Percentiles rank a stretch among this genome's conserved stretches.
These are phyloP conservation scores for Helicoverpa armigera DNA, from an alignment of 1,140 invertebrate species.

Conservation along the genomic window DNA sequence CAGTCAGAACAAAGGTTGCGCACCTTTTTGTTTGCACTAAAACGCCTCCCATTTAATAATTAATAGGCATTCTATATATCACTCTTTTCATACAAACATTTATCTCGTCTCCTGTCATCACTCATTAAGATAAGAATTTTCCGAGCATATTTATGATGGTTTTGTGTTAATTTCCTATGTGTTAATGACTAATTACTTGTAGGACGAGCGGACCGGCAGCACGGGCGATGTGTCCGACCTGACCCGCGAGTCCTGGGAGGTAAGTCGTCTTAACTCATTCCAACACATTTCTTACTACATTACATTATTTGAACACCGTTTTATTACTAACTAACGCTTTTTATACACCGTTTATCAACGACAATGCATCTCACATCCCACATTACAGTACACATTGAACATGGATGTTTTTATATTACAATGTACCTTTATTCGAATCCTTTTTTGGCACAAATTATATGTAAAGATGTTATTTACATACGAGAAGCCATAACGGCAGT, in stretches of 20 bases:
- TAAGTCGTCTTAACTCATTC: slow-evolving; percentile 85
- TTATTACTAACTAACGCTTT: slow-evolving; percentile 59
- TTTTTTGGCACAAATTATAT: slow-evolving; percentile 53
- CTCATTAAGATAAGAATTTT: slow-evolving; percentile 64
- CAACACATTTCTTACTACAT: slow-evolving; percentile 36
- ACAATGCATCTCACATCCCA: slow-evolving; percentile 65
- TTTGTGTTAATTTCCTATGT: slow-evolving; percentile 10
- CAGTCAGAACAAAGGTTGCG: too few relatives aligned
- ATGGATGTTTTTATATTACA: slow-evolving; percentile 58
- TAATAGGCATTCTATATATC: slow-evolving; percentile 20
- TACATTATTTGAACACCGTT: slow-evolving; percentile 45
- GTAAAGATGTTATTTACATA: slow-evolving; percentile 35
- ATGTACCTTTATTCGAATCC: slow-evolving; percentile 5
- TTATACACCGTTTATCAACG: slow-evolving; percentile 51
- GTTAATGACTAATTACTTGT: slow-evolving; percentile 29
- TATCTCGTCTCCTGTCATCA: slow-evolving; percentile 57
- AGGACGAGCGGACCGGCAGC: slow-evolving; percentile 88
- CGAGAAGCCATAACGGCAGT: not conserved
- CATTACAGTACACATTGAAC: slow-evolving; percentile 73
- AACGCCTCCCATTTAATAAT: not conserved
- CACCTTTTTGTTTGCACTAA: not conserved
- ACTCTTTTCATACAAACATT: slow-evolving; percentile 15
- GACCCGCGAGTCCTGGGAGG: slow-evolving; percentile 97
- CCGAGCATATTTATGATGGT: slow-evolving; percentile 20
- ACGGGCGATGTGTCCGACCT: slow-evolving; percentile 92